A percentile compares a stretch with the other conserved stretches of the same genome.
Evolutionary conservation across 2,888 invertebrate species (phyloP).

Genomic region (Meiosimyza decipiens): DNA sequence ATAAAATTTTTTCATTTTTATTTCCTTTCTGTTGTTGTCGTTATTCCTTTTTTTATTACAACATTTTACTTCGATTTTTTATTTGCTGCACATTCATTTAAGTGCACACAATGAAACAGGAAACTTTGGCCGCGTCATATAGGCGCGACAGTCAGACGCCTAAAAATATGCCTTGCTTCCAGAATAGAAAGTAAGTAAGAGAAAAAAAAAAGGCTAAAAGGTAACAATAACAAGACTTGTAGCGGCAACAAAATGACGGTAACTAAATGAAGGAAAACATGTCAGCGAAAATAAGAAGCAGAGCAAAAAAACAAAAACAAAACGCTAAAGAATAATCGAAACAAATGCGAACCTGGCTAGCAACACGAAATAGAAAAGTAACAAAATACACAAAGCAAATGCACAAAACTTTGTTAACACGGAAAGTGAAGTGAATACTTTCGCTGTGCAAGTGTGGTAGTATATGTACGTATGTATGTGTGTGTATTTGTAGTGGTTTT

Average conservation of each 20-base stretch:
- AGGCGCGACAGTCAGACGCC: slow-evolving; percentile 49
- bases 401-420: slow-evolving; percentile 28
- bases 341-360: slow-evolving; percentile 2
- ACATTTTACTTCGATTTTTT: slow-evolving; percentile 2
- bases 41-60: not conserved
- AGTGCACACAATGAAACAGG: too few species aligned
- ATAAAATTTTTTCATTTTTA: not conserved
- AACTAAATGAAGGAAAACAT: slow-evolving; percentile 2
- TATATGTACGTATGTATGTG: slow-evolving; percentile 15
- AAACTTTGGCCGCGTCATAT: slow-evolving; percentile 42
- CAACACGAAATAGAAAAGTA: not conserved
- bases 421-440: slow-evolving; percentile 34
- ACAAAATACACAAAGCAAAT: too few species aligned
- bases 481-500: not conserved
- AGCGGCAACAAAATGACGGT: slow-evolving; percentile 9
- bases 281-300: not conserved
- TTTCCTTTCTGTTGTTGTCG: not conserved
- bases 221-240: not conserved
- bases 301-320: not conserved
- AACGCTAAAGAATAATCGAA: not conserved
- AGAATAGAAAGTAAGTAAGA: too few species aligned
- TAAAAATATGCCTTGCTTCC: slow-evolving; percentile 42
- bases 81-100: too few species aligned
- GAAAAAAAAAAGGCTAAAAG: slow-evolving; percentile 10
- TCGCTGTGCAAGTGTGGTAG: slow-evolving; percentile 34